Percentiles rank a stretch among this genome's conserved stretches.
phyloP scores from a whole-genome alignment of 64 coral and sea anemone species.

The Montipora sp. region DNA sequence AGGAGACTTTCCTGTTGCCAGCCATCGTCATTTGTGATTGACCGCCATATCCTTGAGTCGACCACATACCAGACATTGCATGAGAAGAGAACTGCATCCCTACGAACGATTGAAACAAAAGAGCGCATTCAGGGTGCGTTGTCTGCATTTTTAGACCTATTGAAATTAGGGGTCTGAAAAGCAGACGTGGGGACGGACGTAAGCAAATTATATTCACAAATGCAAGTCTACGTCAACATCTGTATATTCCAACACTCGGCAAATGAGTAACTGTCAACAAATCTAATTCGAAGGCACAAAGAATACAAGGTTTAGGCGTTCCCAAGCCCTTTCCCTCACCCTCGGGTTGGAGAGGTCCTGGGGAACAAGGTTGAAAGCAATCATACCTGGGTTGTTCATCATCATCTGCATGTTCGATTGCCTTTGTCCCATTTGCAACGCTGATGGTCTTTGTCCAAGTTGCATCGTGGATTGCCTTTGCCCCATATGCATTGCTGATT shows the following conservation, averaged over 20 bases:
- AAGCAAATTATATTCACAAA: no score
- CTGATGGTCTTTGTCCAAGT: neutral
- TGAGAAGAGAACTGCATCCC: neutral
- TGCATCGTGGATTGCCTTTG: neutral
- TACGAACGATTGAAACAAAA: neutral
- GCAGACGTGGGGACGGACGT: no score
- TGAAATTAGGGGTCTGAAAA: no score
- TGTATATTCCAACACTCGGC: no score
- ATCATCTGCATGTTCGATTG: slow-evolving; percentile 15
- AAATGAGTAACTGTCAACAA: no score
- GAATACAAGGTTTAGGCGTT: no score
- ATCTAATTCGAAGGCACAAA: no score
- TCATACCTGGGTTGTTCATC: neutral
- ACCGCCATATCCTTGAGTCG: neutral
- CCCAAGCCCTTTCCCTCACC: no score
- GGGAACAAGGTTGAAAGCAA: neutral
- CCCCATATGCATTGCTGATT: slow-evolving; percentile 6
- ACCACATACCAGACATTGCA: slow-evolving; percentile 25
- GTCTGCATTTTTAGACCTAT: no score
- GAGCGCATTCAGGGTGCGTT: neutral
- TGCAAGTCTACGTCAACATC: no score
- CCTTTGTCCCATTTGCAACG: slow-evolving; percentile 5
- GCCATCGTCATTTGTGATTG: neutral
- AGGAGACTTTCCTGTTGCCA: neutral
- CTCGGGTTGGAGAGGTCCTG: no score